Base-by-base conservation (phyloP, 37 sponge, comb jelly and placozoan species). In the Halisarca cf. caerulea region DNA sequence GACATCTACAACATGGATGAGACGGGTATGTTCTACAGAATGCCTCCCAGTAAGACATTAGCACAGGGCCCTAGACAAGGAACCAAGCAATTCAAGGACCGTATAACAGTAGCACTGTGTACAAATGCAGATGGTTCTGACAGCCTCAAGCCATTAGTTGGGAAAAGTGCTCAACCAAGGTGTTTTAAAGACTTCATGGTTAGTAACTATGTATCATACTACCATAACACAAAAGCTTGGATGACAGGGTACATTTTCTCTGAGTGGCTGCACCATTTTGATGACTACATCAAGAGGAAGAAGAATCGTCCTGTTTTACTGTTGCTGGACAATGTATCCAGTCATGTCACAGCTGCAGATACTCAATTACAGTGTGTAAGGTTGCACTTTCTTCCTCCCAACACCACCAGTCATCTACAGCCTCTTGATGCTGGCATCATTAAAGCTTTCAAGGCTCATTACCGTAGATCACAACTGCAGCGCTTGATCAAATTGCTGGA, bases 341-440 rank as follows among this genome's bases (percentile, higher is more conserved):
- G 66, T n/a, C 66, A 64, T 64, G 37, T 71, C 72, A 61, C 64
- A 61, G n/a, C 64, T 61, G 4, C 66, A 9, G 72, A 71, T 39
- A 71, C 18, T 6, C 40, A 5, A 37, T 18, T 71, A 9, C 72
- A 71, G 32, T 38, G 72, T 71, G 72, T 71, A 6, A 33, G 32
- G 40, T 71, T 71, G 40, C 37, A 71, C 72, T 71, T 38, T 30
- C 40, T 71, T 33, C 72, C 72, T 38, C 72, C 66, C 5, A 71
- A 71, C 40, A 71, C 72, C 37, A 71, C 72, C 37, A 71, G 72
- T 39, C 72, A 71, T 39, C 40, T 71, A 7, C 72, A 71, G 32
- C 72, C 72, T 34, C 72, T 71, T 33, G 72, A 34, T 71, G 72
- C 72, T 37, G 72, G 72, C 72, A 71, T 71, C 72, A 71, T 71